phyloP scores from a whole-genome alignment of 2,797 vertebrate species.

The Sciurus vulgaris region DNA sequence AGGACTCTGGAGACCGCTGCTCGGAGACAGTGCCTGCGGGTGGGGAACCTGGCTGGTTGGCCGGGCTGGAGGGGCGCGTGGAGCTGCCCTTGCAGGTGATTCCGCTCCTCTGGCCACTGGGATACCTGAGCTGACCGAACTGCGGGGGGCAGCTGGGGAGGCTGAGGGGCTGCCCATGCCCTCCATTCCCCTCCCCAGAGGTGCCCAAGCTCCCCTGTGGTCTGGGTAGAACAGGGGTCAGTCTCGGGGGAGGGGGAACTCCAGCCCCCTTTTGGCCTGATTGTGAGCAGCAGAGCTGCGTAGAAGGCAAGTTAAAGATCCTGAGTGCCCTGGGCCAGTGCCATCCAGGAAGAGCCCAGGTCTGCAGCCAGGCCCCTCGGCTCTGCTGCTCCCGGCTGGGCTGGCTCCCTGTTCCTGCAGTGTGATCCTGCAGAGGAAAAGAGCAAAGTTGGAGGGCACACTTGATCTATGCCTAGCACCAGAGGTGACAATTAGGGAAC shows the following conservation, averaged over 20 bases:
- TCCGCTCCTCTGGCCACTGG: neutral
- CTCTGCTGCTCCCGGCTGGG: neutral
- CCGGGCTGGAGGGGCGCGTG: rapidly evolving
- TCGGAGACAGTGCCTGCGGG: neutral
- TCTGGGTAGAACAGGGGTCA: neutral
- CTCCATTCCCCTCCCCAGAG: neutral
- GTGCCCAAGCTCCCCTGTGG: neutral
- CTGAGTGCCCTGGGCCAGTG: neutral
- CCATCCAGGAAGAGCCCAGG: neutral
- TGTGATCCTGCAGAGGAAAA: neutral
- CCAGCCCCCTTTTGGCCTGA: neutral
- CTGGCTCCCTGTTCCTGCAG: neutral
- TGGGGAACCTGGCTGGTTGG: neutral
- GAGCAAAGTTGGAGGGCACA: neutral
- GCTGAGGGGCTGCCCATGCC: neutral
- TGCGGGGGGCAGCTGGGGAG: neutral
- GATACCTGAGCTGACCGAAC: neutral
- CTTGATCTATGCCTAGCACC: neutral
- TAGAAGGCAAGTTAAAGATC: neutral
- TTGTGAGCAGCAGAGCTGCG: neutral
- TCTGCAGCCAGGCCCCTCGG: neutral
- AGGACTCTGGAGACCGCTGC: neutral
- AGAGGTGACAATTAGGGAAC: neutral
- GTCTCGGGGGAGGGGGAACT: neutral
- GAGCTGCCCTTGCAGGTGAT: neutral